Evolutionary conservation across 1,140 invertebrate species (phyloP).

Genomic region (Pentalonia nigronervosa): DNA sequence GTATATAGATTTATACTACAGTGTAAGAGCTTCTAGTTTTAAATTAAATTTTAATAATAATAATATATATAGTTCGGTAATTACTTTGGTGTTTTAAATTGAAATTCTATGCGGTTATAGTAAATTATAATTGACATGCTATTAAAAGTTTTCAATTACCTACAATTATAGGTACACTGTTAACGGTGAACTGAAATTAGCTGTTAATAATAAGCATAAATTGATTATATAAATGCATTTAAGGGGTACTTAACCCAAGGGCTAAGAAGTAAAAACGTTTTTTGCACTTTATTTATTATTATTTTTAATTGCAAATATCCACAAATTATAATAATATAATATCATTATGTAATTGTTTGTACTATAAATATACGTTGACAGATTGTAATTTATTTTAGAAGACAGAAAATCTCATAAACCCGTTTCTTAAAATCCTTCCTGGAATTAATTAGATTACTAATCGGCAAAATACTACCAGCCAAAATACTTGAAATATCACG

Average conservation of each 20-base stretch:
- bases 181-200: neutral
- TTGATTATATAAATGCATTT: neutral
- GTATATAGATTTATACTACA: neutral
- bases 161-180: neutral
- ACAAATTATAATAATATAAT: neutral
- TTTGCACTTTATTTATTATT: neutral
- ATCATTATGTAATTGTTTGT: neutral
- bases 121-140: conserved; percentile 12
- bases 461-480: neutral
- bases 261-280: neutral
- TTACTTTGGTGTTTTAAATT: conserved; percentile 23
- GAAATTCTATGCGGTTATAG: neutral
- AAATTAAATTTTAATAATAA: neutral
- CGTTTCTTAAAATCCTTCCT: neutral
- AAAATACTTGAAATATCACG: neutral
- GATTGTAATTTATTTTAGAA: neutral
- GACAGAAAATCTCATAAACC: neutral
- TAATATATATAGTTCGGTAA: neutral
- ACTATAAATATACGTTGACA: neutral
- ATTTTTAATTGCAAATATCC: neutral
- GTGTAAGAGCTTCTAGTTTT: neutral
- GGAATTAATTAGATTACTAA: neutral
- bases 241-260: too few species aligned
- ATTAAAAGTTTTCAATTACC: conserved; percentile 3
- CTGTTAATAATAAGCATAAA: neutral